Percentiles rank a stretch among this genome's conserved stretches.
Evolutionary conservation across 1,140 invertebrate species (phyloP).

Genomic region (Druon quercuslanigerum): DNA sequence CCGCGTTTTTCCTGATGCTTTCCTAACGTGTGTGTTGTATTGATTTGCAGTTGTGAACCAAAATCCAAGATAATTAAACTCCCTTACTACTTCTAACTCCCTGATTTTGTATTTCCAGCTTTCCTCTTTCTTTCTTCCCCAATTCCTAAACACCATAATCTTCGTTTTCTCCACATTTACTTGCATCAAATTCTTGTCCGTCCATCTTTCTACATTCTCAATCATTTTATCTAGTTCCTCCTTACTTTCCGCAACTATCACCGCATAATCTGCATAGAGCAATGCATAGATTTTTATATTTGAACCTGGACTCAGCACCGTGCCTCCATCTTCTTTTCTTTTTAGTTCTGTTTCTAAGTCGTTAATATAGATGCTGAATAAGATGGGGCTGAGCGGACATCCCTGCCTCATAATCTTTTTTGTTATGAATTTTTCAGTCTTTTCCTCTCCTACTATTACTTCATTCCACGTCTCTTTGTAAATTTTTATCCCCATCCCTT

Average conservation of each 20-base stretch:
- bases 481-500: too few relatives aligned
- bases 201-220: constrained; percentile 12
- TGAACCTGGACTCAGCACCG: neutral
- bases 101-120: constrained; percentile 1
- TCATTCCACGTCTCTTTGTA: too few relatives aligned
- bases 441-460: neutral
- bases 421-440: neutral
- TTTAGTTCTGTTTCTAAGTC: neutral
- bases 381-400: too few relatives aligned
- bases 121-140: neutral
- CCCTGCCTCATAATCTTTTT: neutral
- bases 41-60: neutral
- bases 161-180: too few relatives aligned
- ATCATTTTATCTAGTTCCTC: neutral
- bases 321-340: neutral
- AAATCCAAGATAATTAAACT: neutral
- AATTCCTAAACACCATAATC: neutral
- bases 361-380: too few relatives aligned
- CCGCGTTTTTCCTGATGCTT: neutral
- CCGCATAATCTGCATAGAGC: constrained; percentile 10
- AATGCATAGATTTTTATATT: constrained; percentile 1
- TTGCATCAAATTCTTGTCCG: too few relatives aligned
- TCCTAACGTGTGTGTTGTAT: neutral
- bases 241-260: neutral
- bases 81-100: neutral